Evolutionary conservation across 2,113 vertebrate species (phyloP).

Genomic region (Salminus brasiliensis): DNA sequence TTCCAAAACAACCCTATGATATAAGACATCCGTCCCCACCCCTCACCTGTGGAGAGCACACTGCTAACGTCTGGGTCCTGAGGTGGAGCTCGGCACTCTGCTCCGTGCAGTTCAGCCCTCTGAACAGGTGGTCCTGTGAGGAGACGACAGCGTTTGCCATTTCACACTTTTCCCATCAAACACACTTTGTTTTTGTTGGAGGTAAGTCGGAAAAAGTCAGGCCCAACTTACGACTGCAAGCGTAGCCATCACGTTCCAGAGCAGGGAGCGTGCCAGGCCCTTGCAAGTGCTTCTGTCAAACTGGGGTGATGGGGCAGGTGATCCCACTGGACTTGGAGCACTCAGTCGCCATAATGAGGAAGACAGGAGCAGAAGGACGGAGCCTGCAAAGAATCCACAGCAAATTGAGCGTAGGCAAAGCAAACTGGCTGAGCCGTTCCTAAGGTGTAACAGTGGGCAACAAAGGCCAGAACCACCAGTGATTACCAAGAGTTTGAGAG

Average conservation of each 20-base stretch:
- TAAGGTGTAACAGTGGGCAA: no score
- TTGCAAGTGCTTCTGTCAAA: constrained; percentile 52
- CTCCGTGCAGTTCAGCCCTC: constrained; percentile 66
- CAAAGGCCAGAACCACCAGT: no score
- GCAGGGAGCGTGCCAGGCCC: constrained; percentile 50
- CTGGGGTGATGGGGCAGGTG: neutral
- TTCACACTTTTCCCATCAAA: neutral
- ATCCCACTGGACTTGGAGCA: constrained; percentile 46
- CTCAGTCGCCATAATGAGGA: constrained; percentile 47
- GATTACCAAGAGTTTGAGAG: no score
- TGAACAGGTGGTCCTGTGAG: constrained; percentile 62
- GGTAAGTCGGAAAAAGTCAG: no score
- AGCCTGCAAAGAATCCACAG: constrained; percentile 49
- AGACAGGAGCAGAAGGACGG: constrained; percentile 49
- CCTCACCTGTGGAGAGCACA: constrained; percentile 69
- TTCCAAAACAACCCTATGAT: no score
- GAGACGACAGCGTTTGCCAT: neutral
- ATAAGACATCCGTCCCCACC: no score
- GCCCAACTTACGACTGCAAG: constrained; percentile 54
- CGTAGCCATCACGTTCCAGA: constrained; percentile 55
- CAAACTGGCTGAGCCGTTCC: no score
- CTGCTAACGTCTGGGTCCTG: constrained; percentile 52
- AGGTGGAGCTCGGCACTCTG: constrained; percentile 60
- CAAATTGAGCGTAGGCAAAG: no score
- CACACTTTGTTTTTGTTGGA: neutral